Evolutionary conservation across 2,888 invertebrate species (phyloP), one percentile per base, ranked within the genome.

Genomic region (Arenicola marina): DNA sequence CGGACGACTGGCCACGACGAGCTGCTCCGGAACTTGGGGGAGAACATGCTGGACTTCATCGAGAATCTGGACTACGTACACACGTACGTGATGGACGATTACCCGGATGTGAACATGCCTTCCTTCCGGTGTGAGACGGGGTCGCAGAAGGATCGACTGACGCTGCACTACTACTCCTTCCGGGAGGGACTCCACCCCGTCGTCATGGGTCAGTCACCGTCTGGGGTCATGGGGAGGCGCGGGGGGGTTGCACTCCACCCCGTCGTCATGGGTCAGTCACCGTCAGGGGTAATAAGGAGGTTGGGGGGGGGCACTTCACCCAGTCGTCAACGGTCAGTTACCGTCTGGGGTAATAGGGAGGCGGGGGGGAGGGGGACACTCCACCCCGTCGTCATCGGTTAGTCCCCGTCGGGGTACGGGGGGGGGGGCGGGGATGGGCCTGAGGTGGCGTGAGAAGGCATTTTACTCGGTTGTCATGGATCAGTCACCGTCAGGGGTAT

Each of bases 31-130:
- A 73, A 73, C 59, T 68, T 77, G 1, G 77, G 76, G 1, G 67
- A 66, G 21, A 75, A 72, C 58, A 65, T 76, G 44, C 69, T 75
- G 56, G 73, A 34, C 2, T 67, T 67, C 32, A 18, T 64, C 4
- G 73, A 76, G 64, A 77, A 77, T 56, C 61, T 77, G 38, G 77
- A 77, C 61, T 76, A 73, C 38, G 61, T 77, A 1, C 77, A 77
- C 70, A 71, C 69, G 11, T 69, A 72, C 44, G 63, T 70, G 31
- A 70, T 68, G 61, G 63, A 69, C 26, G 72, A 75, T 7, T 76
- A 70, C 59, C 75, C 74, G 18, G 70, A 77, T 48, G 67, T 71
- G 45, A 69, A 74, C 57, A 72, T 74, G 61, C 77, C 77, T 7
- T 73, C 73, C 26, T 77, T 76, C 70, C 67, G 73, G 7, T 75